phyloP scores from a whole-genome alignment of 2,113 vertebrate genomes.

The Rhinichthys klamathensis region DNA sequence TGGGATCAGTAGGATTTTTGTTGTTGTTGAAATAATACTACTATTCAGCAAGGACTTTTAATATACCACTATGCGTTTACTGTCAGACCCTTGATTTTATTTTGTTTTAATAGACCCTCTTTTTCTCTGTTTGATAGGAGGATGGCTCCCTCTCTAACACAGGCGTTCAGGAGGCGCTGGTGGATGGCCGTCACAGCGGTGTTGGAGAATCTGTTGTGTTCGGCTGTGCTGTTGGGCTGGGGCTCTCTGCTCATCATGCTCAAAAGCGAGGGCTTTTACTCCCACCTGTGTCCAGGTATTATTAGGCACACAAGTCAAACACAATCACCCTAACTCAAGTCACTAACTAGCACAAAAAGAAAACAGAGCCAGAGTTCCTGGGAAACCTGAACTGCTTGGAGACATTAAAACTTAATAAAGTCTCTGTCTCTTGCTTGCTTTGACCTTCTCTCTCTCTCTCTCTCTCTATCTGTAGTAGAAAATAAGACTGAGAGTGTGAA shows the following conservation, averaged over 20 bases:
- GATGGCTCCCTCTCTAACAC: slow-evolving; percentile 81
- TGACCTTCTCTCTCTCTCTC: background rate
- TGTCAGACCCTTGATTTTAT: background rate
- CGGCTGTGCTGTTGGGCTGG: slow-evolving; percentile 89
- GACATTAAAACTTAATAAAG: slow-evolving; percentile 42
- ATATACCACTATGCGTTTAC: background rate
- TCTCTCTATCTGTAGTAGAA: slow-evolving; percentile 44
- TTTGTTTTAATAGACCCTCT: background rate
- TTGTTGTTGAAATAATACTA: too few species aligned
- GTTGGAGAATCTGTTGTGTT: slow-evolving; percentile 89
- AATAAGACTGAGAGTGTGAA: slow-evolving; percentile 57
- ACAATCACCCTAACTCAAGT: background rate
- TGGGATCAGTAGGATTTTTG: too few species aligned
- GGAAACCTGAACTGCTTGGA: slow-evolving; percentile 25
- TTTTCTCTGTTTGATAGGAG: slow-evolving; percentile 43
- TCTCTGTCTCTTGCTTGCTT: background rate
- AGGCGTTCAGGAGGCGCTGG: slow-evolving; percentile 85
- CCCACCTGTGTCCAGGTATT: slow-evolving; percentile 79
- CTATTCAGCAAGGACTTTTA: background rate
- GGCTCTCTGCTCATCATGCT: slow-evolving; percentile 90
- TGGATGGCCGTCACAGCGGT: slow-evolving; percentile 88
- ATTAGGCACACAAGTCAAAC: background rate
- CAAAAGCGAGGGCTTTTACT: slow-evolving; percentile 88
- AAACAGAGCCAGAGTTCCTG: background rate
- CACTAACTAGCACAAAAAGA: slow-evolving; percentile 6